Percentiles rank a stretch among this genome's conserved stretches.
These are phyloP conservation scores for Temnothorax rugatulus DNA, from an alignment of 2,888 invertebrate species.

Conservation along the genomic window DNA sequence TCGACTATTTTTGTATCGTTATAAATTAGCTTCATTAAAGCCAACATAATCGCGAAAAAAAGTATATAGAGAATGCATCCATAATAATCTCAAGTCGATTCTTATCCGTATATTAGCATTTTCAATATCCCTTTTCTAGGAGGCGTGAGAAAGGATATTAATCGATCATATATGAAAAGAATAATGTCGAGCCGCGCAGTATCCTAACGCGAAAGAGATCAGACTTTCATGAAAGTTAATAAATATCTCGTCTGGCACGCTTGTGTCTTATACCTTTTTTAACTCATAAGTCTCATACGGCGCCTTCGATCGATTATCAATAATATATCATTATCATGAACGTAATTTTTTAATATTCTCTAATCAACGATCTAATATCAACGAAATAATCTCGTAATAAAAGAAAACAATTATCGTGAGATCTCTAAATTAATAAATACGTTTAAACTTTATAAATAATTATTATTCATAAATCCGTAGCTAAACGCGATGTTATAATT, in stretches of 20 bases:
- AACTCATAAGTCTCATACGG: background rate
- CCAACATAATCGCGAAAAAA: background rate
- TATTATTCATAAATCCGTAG: background rate
- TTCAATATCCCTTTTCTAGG: conserved; percentile 26
- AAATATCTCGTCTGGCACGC: conserved; percentile 59
- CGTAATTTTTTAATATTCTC: conserved; percentile 2
- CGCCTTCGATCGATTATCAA: conserved; percentile 29
- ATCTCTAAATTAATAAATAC: background rate
- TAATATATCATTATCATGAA: conserved; percentile 4
- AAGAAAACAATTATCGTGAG: background rate
- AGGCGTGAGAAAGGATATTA: conserved; percentile 10
- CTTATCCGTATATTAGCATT: conserved; percentile 34
- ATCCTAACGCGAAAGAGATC: conserved; percentile 51
- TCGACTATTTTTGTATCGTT: background rate
- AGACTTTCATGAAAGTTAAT: conserved; percentile 73
- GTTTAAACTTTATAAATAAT: conserved; percentile 4
- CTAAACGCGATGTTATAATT: background rate
- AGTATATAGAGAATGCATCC: background rate
- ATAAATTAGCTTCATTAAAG: conserved; percentile 4
- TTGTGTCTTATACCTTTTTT: conserved; percentile 35
- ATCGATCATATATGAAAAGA: conserved; percentile 46
- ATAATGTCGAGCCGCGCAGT: background rate
- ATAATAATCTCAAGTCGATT: conserved; percentile 25
- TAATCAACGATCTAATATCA: conserved; percentile 7
- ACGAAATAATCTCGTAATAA: background rate